These are phyloP conservation scores for Hyperoodon ampullatus DNA, from an alignment of 2,113 vertebrate species.

Conservation along the genomic window DNA sequence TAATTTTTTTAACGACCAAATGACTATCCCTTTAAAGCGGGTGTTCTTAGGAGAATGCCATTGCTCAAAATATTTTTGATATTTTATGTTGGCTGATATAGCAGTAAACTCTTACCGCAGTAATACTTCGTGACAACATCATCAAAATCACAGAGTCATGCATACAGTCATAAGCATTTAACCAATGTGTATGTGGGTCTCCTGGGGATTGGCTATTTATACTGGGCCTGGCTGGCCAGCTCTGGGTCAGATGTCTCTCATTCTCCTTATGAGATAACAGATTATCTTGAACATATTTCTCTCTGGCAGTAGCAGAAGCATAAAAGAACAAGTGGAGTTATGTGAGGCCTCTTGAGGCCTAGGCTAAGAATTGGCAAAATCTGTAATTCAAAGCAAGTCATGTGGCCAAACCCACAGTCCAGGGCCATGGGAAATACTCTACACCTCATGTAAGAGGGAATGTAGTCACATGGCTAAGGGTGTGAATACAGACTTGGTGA, in stretches of 20 bases:
- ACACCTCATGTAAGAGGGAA: background rate
- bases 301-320: background rate
- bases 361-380: background rate
- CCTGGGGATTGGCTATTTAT: background rate
- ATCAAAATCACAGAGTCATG: background rate
- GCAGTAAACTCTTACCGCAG: background rate
- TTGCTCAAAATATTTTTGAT: background rate
- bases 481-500: background rate
- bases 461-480: background rate
- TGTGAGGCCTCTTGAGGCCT: background rate
- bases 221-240: background rate
- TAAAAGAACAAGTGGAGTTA: conserved; percentile 12
- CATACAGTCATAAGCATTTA: background rate
- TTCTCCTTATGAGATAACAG: background rate
- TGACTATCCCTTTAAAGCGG: conserved; percentile 15
- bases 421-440: background rate
- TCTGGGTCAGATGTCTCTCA: background rate
- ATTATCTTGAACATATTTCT: background rate
- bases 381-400: conserved; percentile 4
- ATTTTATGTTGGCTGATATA: background rate
- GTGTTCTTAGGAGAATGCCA: background rate
- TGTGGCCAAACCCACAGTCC: background rate
- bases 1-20: conserved; percentile 9
- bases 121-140: background rate
- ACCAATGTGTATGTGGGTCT: background rate